A percentile compares a stretch with the other conserved stretches of the same genome.
These are phyloP conservation scores for Plutomurus gul DNA, from an alignment of 1,140 invertebrate species.

Conservation along the genomic window DNA sequence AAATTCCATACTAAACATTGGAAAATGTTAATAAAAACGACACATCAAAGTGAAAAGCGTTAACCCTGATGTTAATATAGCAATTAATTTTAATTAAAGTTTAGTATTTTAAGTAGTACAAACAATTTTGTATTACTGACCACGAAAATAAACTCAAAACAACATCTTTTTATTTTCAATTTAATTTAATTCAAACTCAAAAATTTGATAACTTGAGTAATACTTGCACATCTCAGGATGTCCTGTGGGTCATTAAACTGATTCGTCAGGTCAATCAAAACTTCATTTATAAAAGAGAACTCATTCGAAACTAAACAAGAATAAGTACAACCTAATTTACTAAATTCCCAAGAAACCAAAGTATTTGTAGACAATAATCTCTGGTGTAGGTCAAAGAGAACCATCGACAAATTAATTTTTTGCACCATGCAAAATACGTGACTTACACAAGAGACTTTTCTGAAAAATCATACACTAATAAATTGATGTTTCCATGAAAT, in stretches of 20 bases:
- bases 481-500: no score
- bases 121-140: neutral
- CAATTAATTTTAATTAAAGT: no score
- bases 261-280: conserved; percentile 38
- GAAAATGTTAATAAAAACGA: neutral
- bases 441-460: neutral
- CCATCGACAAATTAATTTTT: no score
- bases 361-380: no score
- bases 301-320: conserved; percentile 40
- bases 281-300: conserved; percentile 43
- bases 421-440: no score
- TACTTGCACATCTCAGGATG: conserved; percentile 27
- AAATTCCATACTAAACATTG: no score
- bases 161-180: neutral
- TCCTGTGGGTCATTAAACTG: neutral
- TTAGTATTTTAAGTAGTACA: no score
- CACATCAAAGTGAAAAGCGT: no score
- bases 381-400: no score
- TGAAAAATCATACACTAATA: no score
- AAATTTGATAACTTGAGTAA: conserved; percentile 11
- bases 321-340: neutral
- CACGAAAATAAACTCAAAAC: neutral
- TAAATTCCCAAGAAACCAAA: neutral
- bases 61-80: no score
- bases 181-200: neutral